Evolutionary conservation across 2,113 vertebrate species (phyloP).

Genomic region (Corythaeola cristata): DNA sequence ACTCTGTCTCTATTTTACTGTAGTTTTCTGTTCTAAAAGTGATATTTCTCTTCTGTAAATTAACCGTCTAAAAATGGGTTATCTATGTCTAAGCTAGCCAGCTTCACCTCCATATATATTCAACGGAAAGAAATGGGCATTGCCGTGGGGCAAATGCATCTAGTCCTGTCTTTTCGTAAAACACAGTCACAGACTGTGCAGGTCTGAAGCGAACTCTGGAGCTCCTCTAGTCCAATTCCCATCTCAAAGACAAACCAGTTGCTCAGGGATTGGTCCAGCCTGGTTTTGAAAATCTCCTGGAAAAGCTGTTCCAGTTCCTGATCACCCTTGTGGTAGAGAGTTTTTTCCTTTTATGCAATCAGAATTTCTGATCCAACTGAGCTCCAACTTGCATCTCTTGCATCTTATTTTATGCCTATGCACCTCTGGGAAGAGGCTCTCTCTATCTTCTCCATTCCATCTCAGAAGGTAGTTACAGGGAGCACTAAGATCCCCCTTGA

Average conservation of each 20-base stretch:
- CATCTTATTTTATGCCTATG: background rate
- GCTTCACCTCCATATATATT: background rate
- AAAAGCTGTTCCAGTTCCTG: background rate
- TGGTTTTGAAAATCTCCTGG: background rate
- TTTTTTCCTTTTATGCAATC: background rate
- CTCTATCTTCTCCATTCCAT: background rate
- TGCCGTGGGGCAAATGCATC: background rate
- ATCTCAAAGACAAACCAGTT: background rate
- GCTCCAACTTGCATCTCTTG: background rate
- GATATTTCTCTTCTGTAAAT: background rate
- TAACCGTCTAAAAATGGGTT: background rate
- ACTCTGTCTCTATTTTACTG: background rate
- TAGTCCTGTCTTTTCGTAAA: background rate
- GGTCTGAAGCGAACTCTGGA: background rate
- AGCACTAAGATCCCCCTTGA: fast-evolving
- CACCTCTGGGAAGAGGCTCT: background rate
- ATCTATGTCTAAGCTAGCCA: background rate
- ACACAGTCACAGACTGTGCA: background rate
- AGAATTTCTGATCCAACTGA: background rate
- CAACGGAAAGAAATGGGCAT: background rate
- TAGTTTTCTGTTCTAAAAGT: background rate
- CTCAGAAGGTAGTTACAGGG: background rate
- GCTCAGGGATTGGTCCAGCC: background rate
- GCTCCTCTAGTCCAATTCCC: background rate
- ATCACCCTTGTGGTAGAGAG: background rate